Evolutionary conservation across 2,797 vertebrate species (phyloP), one percentile per base, ranked within the genome.

Genomic region (Erethizon dorsatum): DNA sequence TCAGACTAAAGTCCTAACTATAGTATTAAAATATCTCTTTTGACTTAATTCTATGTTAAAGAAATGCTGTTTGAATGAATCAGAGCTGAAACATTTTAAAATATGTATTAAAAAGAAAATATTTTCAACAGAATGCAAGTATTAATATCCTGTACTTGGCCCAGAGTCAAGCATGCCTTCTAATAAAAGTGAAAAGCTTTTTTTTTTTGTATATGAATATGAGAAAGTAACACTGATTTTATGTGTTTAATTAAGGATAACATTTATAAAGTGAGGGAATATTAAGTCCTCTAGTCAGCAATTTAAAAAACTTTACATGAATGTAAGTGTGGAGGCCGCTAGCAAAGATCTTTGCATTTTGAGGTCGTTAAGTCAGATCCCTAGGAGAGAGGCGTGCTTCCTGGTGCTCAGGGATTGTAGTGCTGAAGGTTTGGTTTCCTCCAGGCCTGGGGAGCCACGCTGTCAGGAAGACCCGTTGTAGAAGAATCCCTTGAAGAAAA

Each of bases 401-500:
- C 75, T 94, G 52, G 63, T 17, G 24, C 22, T 45, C 5, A 12
- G 4, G 77, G 41, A 9, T 26, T 75, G 14, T 33, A 90, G 73
- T 80, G 65, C 77, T 28, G 6, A 61, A 69, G 52, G 47, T 54
- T 86, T 57, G n/a, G 33, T 83, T 87, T 6, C 17, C 59, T 69
- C 11, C 54, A 59, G 75, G 28, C 41, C 79, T 92, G 83, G 73
- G 14, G 37, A 26, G 50, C 77, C 61, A 92, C 71, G 41, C 0
- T 88, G 54, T 95, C 79, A 85, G 37, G 94, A 87, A 79, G 61
- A 86, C 59, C 85, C 77, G 22, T 56, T 91, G 15, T 75, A 80
- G 65, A 96, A 97, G 77, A 97, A 96, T 87, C 91, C 83, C 78
- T 83, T 75, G 90, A 90, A 71, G 94, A 77, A 96, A 96, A 97